Base-by-base conservation (phyloP, 2,797 vertebrate genomes). In the Sebastes jordani region DNA sequence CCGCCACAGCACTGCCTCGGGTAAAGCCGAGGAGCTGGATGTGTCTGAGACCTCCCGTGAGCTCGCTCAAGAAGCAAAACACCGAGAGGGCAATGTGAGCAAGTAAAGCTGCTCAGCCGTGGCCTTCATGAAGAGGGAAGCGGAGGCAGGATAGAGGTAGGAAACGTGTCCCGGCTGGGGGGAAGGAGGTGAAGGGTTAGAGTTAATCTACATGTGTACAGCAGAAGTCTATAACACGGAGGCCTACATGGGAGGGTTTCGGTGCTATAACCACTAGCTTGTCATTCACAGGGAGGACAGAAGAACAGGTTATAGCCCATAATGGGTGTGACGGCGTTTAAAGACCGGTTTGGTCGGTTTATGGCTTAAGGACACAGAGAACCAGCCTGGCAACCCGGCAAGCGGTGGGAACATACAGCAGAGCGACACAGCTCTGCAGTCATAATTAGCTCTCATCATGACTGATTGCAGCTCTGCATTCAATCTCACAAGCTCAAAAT, bases 311-410 rank as follows among this genome's bases (percentile, higher is more conserved):
- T 90, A 69, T 58, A 74, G 87, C 78, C 46, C 56, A 42, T 8
- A 58, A 73, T 78, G 92, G 91, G 92, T 75, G 91, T 86, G 92
- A 83, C 88, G 3, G 73, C 20, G 61, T 91, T 85, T 88, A 89
- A 93, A 91, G 88, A 95, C 94, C 54, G 88, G 94, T 94, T 93
- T 81, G 88, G 88, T 87, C 0, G 36, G 89, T 94, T 94, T 82
- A 84, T 25, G 49, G 88, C 76, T 84, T 71, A 68, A 76, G 69
- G 82, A 83, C 58, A 75, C 34, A 73, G 59, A 91, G 88, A 92
- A 89, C 78, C 73, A 78, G 87, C 78, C 69, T 38, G 73, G 80
- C 74, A 81, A 85, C 74, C 76, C 72, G 70, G 60, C 54, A 22
- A 8, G 2, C 27, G 2, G 58, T 71, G 78, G 76, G 74, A 84